phyloP scores from a whole-genome alignment of 2,888 invertebrate species.

The Drosophila mettleri region DNA sequence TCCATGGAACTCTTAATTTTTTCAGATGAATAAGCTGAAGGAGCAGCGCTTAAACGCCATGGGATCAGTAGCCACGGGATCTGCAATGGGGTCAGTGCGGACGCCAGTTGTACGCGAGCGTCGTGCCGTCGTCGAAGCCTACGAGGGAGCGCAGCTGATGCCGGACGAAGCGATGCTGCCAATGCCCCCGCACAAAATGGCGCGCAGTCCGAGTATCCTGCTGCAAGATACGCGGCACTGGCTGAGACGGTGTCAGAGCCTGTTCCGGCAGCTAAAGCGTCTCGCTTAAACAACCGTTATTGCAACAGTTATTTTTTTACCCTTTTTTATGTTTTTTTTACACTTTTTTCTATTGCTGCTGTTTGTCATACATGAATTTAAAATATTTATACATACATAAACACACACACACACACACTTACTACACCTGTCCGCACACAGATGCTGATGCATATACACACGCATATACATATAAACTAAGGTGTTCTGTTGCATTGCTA shows the following conservation, averaged over 20 bases:
- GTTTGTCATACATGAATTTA: too few relatives aligned
- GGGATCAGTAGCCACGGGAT: neutral
- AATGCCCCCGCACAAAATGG: constrained; percentile 7
- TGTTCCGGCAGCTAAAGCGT: constrained; percentile 2
- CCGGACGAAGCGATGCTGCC: constrained; percentile 11
- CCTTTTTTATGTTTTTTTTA: too few relatives aligned
- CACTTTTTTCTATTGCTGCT: too few relatives aligned
- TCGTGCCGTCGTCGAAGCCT: constrained; percentile 2
- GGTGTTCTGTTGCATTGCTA: too few relatives aligned
- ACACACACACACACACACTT: too few relatives aligned
- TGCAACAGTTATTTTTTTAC: too few relatives aligned
- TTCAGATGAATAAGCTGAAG: neutral
- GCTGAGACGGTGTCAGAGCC: neutral
- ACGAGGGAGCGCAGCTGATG: neutral
- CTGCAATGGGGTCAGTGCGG: neutral
- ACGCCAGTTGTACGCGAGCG: neutral
- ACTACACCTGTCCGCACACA: too few relatives aligned
- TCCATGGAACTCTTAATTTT: neutral
- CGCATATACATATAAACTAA: too few relatives aligned
- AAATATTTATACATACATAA: too few relatives aligned
- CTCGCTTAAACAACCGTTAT: neutral
- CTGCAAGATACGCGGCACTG: neutral
- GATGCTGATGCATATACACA: too few relatives aligned
- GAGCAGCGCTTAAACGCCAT: constrained; percentile 1
- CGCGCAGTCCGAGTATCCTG: neutral